phyloP scores from a whole-genome alignment of 2,888 invertebrate genomes.

The Erebia aethiops region DNA sequence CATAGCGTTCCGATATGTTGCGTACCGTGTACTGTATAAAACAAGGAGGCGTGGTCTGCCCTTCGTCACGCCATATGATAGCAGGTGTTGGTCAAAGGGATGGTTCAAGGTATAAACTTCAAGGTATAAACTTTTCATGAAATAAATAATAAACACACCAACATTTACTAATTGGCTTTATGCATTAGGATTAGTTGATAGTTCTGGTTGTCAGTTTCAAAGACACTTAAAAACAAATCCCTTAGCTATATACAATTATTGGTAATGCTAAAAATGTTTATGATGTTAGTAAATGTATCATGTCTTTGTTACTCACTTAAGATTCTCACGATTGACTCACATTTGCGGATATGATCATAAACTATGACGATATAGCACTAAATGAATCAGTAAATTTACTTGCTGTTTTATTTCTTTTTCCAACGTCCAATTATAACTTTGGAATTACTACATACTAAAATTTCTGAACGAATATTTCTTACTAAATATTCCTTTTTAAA shows the following conservation, averaged over 20 bases:
- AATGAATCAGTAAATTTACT: background rate
- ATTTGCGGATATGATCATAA: background rate
- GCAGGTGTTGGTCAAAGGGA: slow-evolving; percentile 24
- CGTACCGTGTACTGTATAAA: slow-evolving; percentile 24
- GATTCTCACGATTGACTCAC: slow-evolving; percentile 13
- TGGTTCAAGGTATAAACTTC: slow-evolving; percentile 14
- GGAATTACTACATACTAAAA: background rate
- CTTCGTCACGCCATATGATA: slow-evolving; percentile 25
- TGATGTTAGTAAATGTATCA: background rate
- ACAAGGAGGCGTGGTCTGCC: slow-evolving; percentile 29
- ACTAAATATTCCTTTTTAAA: too few species aligned
- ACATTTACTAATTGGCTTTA: background rate
- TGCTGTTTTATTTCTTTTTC: background rate
- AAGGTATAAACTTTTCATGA: background rate
- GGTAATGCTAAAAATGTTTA: background rate
- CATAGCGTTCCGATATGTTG: slow-evolving; percentile 21
- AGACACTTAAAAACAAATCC: too few species aligned
- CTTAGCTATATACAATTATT: background rate
- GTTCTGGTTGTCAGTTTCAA: too few species aligned
- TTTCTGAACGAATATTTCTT: too few species aligned
- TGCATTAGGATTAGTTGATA: background rate
- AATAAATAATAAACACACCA: background rate
- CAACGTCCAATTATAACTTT: background rate
- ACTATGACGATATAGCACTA: background rate
- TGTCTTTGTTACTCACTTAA: background rate